Percentiles rank a stretch among this genome's conserved stretches.
Evolutionary conservation across 2,113 vertebrate genomes (phyloP).

Genomic region (Pavo muticus): DNA sequence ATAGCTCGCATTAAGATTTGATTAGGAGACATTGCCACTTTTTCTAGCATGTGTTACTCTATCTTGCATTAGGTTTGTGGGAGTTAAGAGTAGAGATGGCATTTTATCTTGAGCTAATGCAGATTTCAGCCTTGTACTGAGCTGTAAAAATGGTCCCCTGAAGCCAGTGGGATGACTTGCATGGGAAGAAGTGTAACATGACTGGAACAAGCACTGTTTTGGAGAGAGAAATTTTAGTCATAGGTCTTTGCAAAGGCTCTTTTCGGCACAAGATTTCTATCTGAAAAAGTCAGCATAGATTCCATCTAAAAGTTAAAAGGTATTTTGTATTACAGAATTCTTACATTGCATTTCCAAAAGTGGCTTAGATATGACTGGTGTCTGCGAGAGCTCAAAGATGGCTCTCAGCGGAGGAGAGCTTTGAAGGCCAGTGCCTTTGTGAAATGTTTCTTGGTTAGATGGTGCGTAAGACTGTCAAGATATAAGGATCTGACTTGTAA

Average conservation of each 20-base stretch:
- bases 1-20: background rate
- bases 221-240: background rate
- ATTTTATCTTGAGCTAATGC: background rate
- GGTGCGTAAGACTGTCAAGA: fast-evolving
- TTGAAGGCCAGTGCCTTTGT: fast-evolving
- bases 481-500: background rate
- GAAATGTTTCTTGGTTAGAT: fast-evolving
- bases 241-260: background rate
- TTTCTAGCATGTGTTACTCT: background rate
- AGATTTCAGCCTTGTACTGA: background rate
- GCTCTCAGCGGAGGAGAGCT: fast-evolving
- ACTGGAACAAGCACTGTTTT: background rate
- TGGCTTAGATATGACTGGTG: background rate
- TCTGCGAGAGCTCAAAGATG: background rate
- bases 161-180: background rate
- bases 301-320: background rate
- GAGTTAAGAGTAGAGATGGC: background rate
- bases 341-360: background rate
- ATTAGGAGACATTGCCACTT: background rate
- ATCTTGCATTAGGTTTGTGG: background rate
- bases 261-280: background rate
- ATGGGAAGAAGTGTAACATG: background rate
- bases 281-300: background rate
- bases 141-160: background rate
- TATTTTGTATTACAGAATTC: background rate